phyloP scores from a whole-genome alignment of 1,140 invertebrate genomes.

The Portunus trituberculatus region DNA sequence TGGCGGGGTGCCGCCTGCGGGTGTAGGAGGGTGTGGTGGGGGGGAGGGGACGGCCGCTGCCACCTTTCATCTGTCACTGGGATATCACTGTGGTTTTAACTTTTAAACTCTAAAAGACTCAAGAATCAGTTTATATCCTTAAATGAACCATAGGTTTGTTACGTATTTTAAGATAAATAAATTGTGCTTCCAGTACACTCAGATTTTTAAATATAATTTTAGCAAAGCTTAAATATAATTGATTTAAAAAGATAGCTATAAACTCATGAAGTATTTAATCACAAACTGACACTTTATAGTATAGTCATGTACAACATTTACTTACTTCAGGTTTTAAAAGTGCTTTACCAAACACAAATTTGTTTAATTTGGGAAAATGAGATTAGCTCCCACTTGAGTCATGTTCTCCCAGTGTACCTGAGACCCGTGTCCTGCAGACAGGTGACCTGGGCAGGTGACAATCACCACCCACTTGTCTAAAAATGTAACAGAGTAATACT shows the following conservation, averaged over 20 bases:
- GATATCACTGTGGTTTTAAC: background rate
- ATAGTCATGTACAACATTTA: background rate
- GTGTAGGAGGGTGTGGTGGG: background rate
- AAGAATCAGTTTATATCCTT: background rate
- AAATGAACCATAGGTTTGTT: background rate
- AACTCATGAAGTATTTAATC: background rate
- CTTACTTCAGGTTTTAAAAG: background rate
- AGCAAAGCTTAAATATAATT: conserved; percentile 15
- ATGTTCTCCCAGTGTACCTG: background rate
- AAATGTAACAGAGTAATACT: background rate
- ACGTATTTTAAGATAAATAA: conserved; percentile 6
- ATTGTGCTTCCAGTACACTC: conserved; percentile 13
- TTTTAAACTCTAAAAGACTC: background rate
- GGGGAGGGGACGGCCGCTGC: background rate
- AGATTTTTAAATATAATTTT: conserved; percentile 17
- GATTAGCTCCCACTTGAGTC: background rate
- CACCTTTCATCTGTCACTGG: background rate
- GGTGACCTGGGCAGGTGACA: conserved; percentile 15
- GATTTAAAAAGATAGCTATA: background rate
- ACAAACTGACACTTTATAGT: background rate
- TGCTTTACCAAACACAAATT: background rate
- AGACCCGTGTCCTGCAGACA: conserved; percentile 9
- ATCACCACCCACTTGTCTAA: conserved; percentile 18
- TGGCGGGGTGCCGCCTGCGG: too few species aligned
- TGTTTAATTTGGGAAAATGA: background rate